Base-by-base conservation (phyloP, 2,888 invertebrate genomes). In the Epirrhoe tristata region DNA sequence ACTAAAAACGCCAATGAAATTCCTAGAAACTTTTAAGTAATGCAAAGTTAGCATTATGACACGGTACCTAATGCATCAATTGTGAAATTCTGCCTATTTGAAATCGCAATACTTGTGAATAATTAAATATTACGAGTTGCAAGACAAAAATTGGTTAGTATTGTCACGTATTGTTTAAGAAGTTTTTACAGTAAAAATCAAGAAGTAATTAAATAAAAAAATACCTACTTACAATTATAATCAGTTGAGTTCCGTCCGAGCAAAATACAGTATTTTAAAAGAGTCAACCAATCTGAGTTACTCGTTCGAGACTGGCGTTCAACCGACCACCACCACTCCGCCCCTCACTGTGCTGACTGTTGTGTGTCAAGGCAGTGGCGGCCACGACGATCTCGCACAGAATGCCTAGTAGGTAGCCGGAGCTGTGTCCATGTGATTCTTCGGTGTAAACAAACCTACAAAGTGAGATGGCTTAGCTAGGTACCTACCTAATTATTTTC, bases 331-430 rank as follows among this genome's bases (percentile, higher is more conserved):
- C 48, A 48, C 48, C 14, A 51, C 46, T 54, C 48, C 24, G 39
- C 62, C 31, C 39, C 60, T 64, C 58, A 55, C 55, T 17, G 43
- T 57, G 58, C 50, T 34, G 48, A 58, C 36, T 54, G 54, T 54
- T 32, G 46, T 57, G 46, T 57, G 57, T 57, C 57, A 57, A 57
- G 57, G 57, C 57, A 52, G 52, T 31, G 10, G 31, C 24, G 31
- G 24, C 31, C 31, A 12, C 10, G 39, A 5, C 39, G 39, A 1
- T 7, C 7, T 12, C 39, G 48, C 36, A 58, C 24, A 58, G 6
- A 58, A 39, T 24, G 3, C 24, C 1, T 24, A 24, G 3, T 24
- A 24, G 24, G 24, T 24, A 24, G 24, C 3, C 24, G 24, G 24
- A 24, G 24, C 24, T 2, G 24, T 3, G 24, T 24, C 24, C 24